Evolutionary conservation across 92 coral and sea anemone species (phyloP), one percentile per base, ranked within the genome.

Genomic region (Virgularia gustaviana): DNA sequence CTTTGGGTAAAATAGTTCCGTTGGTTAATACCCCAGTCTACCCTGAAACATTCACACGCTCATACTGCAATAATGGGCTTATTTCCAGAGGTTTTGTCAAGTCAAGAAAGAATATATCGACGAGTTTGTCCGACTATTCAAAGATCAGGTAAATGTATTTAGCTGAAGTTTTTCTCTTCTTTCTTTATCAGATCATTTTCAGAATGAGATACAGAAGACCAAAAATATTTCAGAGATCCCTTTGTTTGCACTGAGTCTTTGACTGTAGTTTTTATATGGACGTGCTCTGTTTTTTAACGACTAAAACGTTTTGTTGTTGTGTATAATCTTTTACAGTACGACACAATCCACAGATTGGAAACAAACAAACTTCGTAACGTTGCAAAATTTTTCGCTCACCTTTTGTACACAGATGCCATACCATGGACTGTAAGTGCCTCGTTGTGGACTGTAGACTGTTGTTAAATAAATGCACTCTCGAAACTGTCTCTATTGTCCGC

Each of bases 351-450:
- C 63, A 87, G 97, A 58, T 80, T 91, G 57, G 97, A 91, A 82
- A 91, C 97, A 20, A 91, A 91, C 86, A 91, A 91, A 68, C 85
- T 91, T 6, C 81, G 97, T 44, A 91, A 91, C 49, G 96, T 91
- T 34, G 97, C 92, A 47, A 91, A 91, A 83, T 89, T 91, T 61
- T 91, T 89, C 63, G 89, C 81, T 9, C 97, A 91, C 72, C 88
- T 91, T 49, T 83, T 89, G 28, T 91, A 80, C 85, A 89, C 96
- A 9, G 97, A 91, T 75, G 97, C 97, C 49, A 84, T 91, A 9
- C 92, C 97, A 8, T 91, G 97, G 97, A 91, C 97, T 55, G 97
- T 91, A 80, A 84, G 89, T 70, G 7, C 2, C 1, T 0, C 24
- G 2, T 54, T 0, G 4, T n/a, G n/a, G n/a, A n/a, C n/a, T n/a